Evolutionary conservation across 2,797 vertebrate genomes (phyloP), one percentile per base, ranked within the genome.

Genomic region (Syngnathus rostellatus): DNA sequence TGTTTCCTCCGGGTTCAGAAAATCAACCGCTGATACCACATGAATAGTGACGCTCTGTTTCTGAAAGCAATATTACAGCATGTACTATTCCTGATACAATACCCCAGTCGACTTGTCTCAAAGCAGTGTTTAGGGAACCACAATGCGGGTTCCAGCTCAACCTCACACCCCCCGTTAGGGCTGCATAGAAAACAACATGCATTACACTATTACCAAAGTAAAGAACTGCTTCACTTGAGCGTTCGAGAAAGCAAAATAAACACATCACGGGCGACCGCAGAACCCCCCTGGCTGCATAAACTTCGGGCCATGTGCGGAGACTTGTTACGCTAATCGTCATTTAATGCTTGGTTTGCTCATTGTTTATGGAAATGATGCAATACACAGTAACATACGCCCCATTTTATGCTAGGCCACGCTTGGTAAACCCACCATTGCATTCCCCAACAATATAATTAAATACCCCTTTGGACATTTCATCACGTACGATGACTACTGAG

Each of bases 211-310:
- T 39, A 59, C 16, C 58, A 60, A 40, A 40, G 58, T 21, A 39
- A 59, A 59, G 58, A 40, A 17, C 19, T 60, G 58, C 38, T 40
- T n/a, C 9, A 14, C 55, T 37, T 37, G 2, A 16, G 23, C 7
- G 82, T 83, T 81, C 61, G 65, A 31, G 46, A 72, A 82, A 77
- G 62, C 67, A 76, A 83, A 87, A 87, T 82, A 90, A 85, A 89
- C 80, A 73, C 72, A 71, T 90, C 78, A 85, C 68, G 59, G 71
- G 1, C 0, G 87, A 89, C 83, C 88, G 81, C 69, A 86, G 86
- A 78, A 31, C 3, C 71, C 83, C 77, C 81, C 80, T 39, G 63
- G 63, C 68, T 55, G 68, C 45, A 79, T 65, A 64, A 75, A 77
- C 69, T 6, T 9, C 8, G 54, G 55, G 71, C 73, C 43, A 6